Conservation (phyloP, 2,113 vertebrate genomes). For the Prietella phreatophila region DNA sequence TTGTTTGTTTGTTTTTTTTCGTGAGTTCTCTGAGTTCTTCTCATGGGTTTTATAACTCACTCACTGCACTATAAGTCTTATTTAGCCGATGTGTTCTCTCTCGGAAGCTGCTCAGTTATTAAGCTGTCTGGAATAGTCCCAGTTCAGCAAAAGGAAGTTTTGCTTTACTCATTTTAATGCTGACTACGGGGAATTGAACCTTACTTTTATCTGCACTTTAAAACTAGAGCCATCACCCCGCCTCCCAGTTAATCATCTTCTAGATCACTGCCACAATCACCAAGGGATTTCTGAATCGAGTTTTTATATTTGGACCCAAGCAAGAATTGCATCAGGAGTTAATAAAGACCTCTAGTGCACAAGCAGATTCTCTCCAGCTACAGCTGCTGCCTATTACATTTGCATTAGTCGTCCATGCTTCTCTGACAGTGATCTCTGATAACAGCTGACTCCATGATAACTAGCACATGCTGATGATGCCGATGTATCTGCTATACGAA, state of each 20-base stretch:
- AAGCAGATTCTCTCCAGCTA: neutral
- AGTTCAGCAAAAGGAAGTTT: conserved; percentile 52
- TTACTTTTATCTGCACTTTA: conserved; percentile 47
- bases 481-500: neutral
- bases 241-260: conserved; percentile 39
- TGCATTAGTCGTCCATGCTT: neutral
- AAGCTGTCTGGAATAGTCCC: conserved; percentile 41
- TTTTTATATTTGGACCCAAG: conserved; percentile 19
- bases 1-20: neutral
- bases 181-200: conserved; percentile 47
- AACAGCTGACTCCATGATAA: neutral
- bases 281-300: conserved; percentile 30
- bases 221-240: conserved; percentile 24
- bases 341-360: conserved; percentile 15
- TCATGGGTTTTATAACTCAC: conserved; percentile 31
- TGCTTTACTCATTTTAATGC: conserved; percentile 44
- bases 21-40: conserved; percentile 2
- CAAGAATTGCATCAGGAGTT: conserved; percentile 1
- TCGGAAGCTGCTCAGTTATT: conserved; percentile 40
- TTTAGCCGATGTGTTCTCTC: conserved; percentile 30
- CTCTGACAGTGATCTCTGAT: neutral
- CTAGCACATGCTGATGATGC: neutral
- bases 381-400: neutral
- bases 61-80: conserved; percentile 33
- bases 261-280: conserved; percentile 41